Evolutionary conservation across 2,888 invertebrate genomes (phyloP).

Genomic region (Drosophila leonis): DNA sequence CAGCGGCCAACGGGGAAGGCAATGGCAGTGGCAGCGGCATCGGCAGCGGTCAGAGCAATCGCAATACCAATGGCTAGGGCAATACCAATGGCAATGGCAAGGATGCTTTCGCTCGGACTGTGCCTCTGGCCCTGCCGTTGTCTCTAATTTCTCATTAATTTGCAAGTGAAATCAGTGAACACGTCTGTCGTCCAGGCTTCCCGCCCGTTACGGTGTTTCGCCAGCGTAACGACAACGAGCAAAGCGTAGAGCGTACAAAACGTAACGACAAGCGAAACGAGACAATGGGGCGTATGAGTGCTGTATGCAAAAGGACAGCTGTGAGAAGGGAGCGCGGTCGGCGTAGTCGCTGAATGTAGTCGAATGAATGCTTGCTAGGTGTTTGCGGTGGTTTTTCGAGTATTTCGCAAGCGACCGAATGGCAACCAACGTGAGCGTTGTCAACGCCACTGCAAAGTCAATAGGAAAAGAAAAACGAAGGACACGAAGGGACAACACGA

Average conservation of each 20-base stretch:
- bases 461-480: conserved; percentile 47
- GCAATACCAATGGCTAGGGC: conserved; percentile 16
- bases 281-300: conserved; percentile 79
- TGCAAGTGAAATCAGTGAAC: conserved; percentile 84
- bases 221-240: conserved; percentile 65
- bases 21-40: conserved; percentile 11
- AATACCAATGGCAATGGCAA: conserved; percentile 28
- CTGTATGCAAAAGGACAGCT: conserved; percentile 48
- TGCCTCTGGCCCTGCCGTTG: conserved; percentile 57
- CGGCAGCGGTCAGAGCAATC: conserved; percentile 23
- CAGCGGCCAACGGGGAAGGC: conserved; percentile 42
- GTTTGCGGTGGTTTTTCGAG: conserved; percentile 80
- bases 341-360: conserved; percentile 23
- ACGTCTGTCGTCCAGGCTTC: conserved; percentile 24
- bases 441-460: conserved; percentile 79
- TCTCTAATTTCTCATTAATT: conserved; percentile 85
- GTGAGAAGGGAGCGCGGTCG: background rate
- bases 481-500: background rate
- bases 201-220: conserved; percentile 2
- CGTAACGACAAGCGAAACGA: conserved; percentile 65
- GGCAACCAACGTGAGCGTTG: conserved; percentile 65
- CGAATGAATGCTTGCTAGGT: conserved; percentile 76
- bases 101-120: conserved; percentile 21
- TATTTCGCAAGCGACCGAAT: conserved; percentile 66
- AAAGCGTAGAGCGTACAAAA: conserved; percentile 50